phyloP scores from a whole-genome alignment of 2,888 invertebrate genomes.

The Calliphora vomitoria region DNA sequence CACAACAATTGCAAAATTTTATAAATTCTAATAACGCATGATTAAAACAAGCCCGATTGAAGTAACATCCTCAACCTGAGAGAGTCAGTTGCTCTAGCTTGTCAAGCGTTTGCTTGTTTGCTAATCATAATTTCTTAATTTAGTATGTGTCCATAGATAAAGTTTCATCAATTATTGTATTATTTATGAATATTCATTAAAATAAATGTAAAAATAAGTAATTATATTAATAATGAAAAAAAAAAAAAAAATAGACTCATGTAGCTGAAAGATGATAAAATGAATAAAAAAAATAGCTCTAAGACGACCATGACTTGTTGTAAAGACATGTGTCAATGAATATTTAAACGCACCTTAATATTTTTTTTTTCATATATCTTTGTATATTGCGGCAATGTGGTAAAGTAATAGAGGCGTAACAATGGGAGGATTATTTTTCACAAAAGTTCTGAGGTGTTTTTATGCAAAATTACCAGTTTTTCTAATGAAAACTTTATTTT shows the following conservation, averaged over 20 bases:
- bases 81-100: background rate
- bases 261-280: constrained; percentile 1
- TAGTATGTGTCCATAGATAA: constrained; percentile 28
- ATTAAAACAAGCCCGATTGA: constrained; percentile 27
- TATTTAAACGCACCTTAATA: constrained; percentile 62
- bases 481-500: no score
- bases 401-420: background rate
- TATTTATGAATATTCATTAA: constrained; percentile 71
- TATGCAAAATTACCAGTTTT: no score
- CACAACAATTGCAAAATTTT: constrained; percentile 59
- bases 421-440: background rate
- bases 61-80: background rate
- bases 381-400: background rate
- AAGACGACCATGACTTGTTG: constrained; percentile 34
- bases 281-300: background rate
- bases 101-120: constrained; percentile 9
- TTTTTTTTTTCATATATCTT: background rate
- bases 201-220: constrained; percentile 69
- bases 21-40: constrained; percentile 71
- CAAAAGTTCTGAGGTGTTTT: background rate
- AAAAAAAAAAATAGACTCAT: no score
- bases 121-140: constrained; percentile 70
- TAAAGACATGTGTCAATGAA: constrained; percentile 52
- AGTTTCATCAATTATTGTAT: constrained; percentile 60
- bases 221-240: constrained; percentile 48